Conservation (phyloP, 2,888 invertebrate species). For the Andrena chrysosceles region DNA sequence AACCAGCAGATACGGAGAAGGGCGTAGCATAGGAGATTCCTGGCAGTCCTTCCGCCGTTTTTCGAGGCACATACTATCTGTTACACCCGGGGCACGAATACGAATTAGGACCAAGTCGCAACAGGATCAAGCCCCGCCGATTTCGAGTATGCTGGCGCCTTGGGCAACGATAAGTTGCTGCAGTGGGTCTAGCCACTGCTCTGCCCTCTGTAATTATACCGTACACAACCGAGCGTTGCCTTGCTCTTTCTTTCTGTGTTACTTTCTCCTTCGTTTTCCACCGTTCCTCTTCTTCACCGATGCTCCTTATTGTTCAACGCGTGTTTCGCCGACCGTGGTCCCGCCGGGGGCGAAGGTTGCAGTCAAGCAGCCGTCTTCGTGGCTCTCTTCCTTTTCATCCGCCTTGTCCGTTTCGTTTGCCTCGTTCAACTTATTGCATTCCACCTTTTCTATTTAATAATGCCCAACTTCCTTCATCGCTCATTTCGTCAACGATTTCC, state of each 20-base stretch:
- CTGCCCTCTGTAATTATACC: slow-evolving; percentile 81
- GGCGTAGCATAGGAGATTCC: slow-evolving; percentile 66
- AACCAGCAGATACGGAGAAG: slow-evolving; percentile 49
- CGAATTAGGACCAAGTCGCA: slow-evolving; percentile 77
- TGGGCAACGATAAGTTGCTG: slow-evolving; percentile 78
- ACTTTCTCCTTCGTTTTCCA: slow-evolving; percentile 66
- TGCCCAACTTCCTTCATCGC: not conserved
- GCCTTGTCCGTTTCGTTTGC: slow-evolving; percentile 38
- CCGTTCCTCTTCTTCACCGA: slow-evolving; percentile 64
- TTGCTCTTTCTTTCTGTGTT: slow-evolving; percentile 68
- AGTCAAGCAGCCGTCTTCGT: slow-evolving; percentile 68
- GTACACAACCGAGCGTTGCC: slow-evolving; percentile 71
- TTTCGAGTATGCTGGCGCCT: slow-evolving; percentile 77
- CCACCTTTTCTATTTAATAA: slow-evolving; percentile 24
- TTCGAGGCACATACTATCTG: slow-evolving; percentile 75
- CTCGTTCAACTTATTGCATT: slow-evolving; percentile 43
- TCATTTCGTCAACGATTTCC: slow-evolving; percentile 4
- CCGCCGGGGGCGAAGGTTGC: slow-evolving; percentile 76
- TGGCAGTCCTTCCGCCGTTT: slow-evolving; percentile 74
- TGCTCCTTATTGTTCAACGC: slow-evolving; percentile 71
- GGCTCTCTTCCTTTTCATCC: slow-evolving; percentile 46
- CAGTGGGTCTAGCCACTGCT: slow-evolving; percentile 82
- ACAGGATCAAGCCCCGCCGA: slow-evolving; percentile 73
- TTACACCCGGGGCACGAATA: slow-evolving; percentile 81
- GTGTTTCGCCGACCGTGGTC: slow-evolving; percentile 70